These are phyloP conservation scores for Gallinago media DNA, from an alignment of 2,113 vertebrate genomes.

Conservation along the genomic window DNA sequence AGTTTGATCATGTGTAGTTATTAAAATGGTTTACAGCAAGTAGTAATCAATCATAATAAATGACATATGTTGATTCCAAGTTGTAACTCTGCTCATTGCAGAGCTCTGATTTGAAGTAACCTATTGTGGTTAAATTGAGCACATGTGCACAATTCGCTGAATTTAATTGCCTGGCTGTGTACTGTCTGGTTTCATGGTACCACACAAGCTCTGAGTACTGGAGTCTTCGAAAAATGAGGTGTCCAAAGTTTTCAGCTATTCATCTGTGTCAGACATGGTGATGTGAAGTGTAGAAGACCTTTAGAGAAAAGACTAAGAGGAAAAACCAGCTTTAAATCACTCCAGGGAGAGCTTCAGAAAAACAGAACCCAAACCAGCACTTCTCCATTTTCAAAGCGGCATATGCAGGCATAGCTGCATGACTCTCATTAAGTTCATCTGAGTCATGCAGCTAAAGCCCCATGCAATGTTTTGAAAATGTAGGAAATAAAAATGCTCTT, in stretches of 20 bases:
- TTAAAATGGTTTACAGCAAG: slow-evolving; percentile 15
- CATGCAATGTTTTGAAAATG: slow-evolving; percentile 64
- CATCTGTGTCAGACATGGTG: background rate
- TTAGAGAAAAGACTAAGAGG: slow-evolving; percentile 18
- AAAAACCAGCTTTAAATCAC: slow-evolving; percentile 33
- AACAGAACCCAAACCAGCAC: background rate
- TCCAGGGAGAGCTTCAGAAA: slow-evolving; percentile 33
- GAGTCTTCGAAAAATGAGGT: background rate
- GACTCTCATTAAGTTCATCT: slow-evolving; percentile 53
- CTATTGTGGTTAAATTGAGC: background rate
- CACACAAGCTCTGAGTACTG: background rate
- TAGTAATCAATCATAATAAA: slow-evolving; percentile 6
- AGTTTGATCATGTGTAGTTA: slow-evolving; percentile 2
- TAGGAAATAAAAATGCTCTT: slow-evolving; percentile 33
- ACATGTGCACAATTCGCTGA: background rate
- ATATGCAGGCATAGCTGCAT: slow-evolving; percentile 8
- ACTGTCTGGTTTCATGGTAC: background rate
- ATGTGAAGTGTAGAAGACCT: slow-evolving; percentile 8
- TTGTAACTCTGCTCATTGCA: background rate
- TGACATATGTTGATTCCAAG: background rate
- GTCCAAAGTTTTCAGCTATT: background rate
- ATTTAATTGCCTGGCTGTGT: background rate
- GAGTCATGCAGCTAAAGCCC: slow-evolving; percentile 54
- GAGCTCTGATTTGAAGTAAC: background rate
- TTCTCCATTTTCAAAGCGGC: slow-evolving; percentile 30